Evolutionary conservation across 2,888 invertebrate species (phyloP).

Genomic region (Neelides folsomi): DNA sequence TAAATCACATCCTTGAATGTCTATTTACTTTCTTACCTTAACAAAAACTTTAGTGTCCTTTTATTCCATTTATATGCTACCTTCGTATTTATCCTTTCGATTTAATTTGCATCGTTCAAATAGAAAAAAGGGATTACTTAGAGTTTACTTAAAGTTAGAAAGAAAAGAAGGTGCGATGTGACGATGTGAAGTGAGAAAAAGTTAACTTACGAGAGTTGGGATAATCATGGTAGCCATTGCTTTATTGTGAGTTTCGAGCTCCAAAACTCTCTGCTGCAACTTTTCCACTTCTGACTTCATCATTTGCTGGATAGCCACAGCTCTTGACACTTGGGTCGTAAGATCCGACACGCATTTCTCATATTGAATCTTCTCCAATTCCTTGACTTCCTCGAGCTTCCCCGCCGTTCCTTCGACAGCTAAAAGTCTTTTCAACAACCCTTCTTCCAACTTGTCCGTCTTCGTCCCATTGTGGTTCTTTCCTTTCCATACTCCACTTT

Average conservation of each 20-base stretch:
- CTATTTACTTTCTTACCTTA: too few relatives aligned
- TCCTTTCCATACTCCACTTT: neutral
- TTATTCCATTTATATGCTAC: too few relatives aligned
- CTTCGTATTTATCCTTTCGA: too few relatives aligned
- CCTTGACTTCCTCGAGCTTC: conserved; percentile 22
- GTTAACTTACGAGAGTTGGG: conserved; percentile 29
- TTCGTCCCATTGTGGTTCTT: neutral
- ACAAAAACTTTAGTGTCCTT: too few relatives aligned
- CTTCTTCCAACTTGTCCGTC: neutral
- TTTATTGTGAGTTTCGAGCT: conserved; percentile 31
- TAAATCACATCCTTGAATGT: too few relatives aligned
- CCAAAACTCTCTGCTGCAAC: conserved; percentile 24
- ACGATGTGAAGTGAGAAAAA: neutral
- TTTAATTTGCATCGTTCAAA: too few relatives aligned
- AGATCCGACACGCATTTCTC: conserved; percentile 27
- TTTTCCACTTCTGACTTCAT: conserved; percentile 29
- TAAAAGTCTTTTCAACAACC: conserved; percentile 14
- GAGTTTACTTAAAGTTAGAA: too few relatives aligned
- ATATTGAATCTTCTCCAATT: conserved; percentile 22
- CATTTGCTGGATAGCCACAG: conserved; percentile 24
- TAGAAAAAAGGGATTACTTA: too few relatives aligned
- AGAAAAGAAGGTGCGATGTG: too few relatives aligned
- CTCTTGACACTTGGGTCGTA: conserved; percentile 26
- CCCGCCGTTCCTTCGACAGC: conserved; percentile 26
- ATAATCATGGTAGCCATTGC: conserved; percentile 32